phyloP scores from a whole-genome alignment of 2,113 vertebrate species.

The Zeus faber region DNA sequence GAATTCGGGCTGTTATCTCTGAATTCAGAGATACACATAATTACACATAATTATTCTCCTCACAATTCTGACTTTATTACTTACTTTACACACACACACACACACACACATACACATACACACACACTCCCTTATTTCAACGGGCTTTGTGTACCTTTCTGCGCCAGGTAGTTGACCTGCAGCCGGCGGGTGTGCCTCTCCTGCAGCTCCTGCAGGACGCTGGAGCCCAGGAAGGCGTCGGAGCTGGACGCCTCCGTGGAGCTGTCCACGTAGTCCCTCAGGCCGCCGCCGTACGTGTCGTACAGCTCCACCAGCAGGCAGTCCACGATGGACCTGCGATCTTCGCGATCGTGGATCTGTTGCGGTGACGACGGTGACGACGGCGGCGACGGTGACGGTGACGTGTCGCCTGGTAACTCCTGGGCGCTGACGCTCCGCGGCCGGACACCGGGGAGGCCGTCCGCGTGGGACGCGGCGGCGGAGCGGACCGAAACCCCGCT shows the following conservation, averaged over 20 bases:
- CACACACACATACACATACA: neutral
- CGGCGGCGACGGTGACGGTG: constrained; percentile 44
- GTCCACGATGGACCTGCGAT: constrained; percentile 84
- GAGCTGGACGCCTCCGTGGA: constrained; percentile 89
- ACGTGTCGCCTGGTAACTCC: constrained; percentile 30
- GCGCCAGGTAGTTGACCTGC: constrained; percentile 83
- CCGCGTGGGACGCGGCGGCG: constrained; percentile 23
- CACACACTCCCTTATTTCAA: no score
- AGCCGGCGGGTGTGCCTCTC: constrained; percentile 79
- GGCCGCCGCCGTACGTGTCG: constrained; percentile 71
- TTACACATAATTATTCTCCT: no score
- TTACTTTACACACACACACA: neutral
- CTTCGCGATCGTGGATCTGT: neutral
- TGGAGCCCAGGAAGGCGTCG: constrained; percentile 77
- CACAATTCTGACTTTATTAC: no score
- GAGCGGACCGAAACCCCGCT: constrained; percentile 61
- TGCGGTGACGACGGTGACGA: no score
- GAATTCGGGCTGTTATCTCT: no score
- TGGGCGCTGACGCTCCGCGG: constrained; percentile 43
- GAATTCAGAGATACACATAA: no score
- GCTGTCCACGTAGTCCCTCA: constrained; percentile 74
- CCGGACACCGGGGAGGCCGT: constrained; percentile 58
- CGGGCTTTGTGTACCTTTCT: constrained; percentile 82
- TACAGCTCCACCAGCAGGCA: constrained; percentile 91
- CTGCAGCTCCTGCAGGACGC: constrained; percentile 82